Percentiles rank a stretch among this genome's conserved stretches.
These are phyloP conservation scores for Himantopus leucocephalus DNA, from an alignment of 2,113 vertebrate species.

Conservation along the genomic window DNA sequence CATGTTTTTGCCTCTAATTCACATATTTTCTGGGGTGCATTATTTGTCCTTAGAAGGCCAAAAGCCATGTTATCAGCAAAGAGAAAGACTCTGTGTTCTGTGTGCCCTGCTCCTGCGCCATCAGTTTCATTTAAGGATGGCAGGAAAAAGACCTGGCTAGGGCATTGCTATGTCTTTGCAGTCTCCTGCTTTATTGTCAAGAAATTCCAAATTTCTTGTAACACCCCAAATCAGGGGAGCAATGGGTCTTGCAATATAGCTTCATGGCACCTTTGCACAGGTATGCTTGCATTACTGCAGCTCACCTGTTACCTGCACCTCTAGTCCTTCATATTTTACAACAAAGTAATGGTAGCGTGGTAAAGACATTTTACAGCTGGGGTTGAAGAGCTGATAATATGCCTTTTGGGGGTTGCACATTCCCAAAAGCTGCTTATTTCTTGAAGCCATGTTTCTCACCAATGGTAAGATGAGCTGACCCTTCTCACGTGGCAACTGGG, in stretches of 20 bases:
- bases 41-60: not conserved
- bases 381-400: not conserved
- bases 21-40: not conserved
- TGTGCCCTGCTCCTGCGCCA: not conserved
- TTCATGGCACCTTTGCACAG: not conserved
- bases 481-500: not conserved
- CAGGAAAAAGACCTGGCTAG: not conserved
- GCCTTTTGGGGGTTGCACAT: not conserved
- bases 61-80: not conserved
- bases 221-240: not conserved
- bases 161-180: not conserved
- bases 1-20: not conserved
- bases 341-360: not conserved
- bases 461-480: not conserved
- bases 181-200: not conserved
- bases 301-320: not conserved
- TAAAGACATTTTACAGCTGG: not conserved
- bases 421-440: not conserved
- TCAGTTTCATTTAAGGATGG: not conserved
- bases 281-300: not conserved
- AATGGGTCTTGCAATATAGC: not conserved
- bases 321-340: not conserved
- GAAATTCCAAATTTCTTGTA: not conserved
- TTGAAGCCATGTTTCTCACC: not conserved
- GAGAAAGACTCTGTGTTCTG: not conserved